Evolutionary conservation across 2,888 invertebrate species (phyloP), one percentile per base, ranked within the genome.

Genomic region (Elgonia sp.): DNA sequence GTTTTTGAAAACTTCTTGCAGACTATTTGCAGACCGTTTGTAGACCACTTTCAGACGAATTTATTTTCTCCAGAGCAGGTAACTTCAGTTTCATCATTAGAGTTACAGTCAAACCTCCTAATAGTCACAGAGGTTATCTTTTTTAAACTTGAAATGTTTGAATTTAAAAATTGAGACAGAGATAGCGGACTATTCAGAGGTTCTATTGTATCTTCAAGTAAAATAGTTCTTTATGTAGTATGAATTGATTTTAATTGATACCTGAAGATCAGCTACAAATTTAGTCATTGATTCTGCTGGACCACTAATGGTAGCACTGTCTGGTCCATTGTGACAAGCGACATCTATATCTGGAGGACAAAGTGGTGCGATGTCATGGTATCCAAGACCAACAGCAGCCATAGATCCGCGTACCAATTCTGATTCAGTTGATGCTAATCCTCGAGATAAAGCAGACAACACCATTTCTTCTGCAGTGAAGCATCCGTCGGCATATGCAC

Each of bases 401-500:
- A 98, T 98, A 46, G 97, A 97, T 75, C 98, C 98, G 84, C 95
- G 95, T 89, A 97, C 96, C 60, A 93, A 82, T 60, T 92, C 67
- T 0, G 92, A 90, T 89, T 94, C 93, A 0, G 91, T 90, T 2
- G 93, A 93, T 0, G 93, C 93, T 14, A 92, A 60, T 39, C 94
- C 94, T 69, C 94, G 90, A 0, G 91, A 93, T 16, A 93, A 91
- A 0, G 94, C 93, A 6, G 93, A 86, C 5, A 93, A 87, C 9
- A 94, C 81, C 93, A 92, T 93, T 91, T 94, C 92, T 53, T 94
- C 94, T 5, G 93, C 92, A 0, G 98, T 97, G 91, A 99, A 96
- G 90, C 98, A 97, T 0, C 98, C 98, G 94, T 99, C 99, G 7
- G 98, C 98, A 95, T 99, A 99, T 0, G 98, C 98, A 94, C 99